Percentiles rank a stretch among this genome's conserved stretches.
Conservation (phyloP, 1,140 invertebrate genomes). For the Ips typographus region DNA sequence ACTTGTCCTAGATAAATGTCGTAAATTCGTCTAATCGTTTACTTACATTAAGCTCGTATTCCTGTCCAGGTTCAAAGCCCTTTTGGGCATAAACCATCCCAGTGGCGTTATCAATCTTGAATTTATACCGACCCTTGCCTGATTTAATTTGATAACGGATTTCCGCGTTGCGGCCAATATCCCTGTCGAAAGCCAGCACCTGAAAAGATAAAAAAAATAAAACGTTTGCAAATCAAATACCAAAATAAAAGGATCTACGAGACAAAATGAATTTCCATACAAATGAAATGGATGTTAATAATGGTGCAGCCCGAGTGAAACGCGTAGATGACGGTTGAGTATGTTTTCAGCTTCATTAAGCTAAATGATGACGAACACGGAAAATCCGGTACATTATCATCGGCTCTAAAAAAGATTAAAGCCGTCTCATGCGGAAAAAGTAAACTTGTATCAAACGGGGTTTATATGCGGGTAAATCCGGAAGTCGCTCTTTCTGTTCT, state of each 20-base stretch:
- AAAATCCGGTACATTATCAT: too few species aligned
- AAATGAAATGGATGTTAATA: too few species aligned
- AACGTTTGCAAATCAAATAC: too few species aligned
- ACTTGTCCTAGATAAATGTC: too few species aligned
- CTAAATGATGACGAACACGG: too few species aligned
- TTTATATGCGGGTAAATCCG: conserved; percentile 19
- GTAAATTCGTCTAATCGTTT: conserved; percentile 2
- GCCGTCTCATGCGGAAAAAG: conserved; percentile 9
- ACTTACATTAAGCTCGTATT: conserved; percentile 78
- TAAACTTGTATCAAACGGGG: conserved; percentile 17
- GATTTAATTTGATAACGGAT: conserved; percentile 81
- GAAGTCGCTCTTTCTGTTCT: conserved; percentile 13
- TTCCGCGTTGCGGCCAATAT: conserved; percentile 78
- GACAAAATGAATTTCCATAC: too few species aligned
- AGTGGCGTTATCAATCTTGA: conserved; percentile 76
- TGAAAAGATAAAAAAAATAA: too few species aligned
- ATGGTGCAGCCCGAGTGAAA: too few species aligned
- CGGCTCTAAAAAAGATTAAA: too few species aligned
- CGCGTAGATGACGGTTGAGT: too few species aligned
- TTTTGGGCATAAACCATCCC: conserved; percentile 75
- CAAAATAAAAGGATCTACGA: too few species aligned
- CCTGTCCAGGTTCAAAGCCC: conserved; percentile 69
- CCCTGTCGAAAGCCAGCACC: conserved; percentile 84
- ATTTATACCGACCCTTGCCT: conserved; percentile 70
- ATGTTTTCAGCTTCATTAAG: too few species aligned